Conservation (phyloP, 2,888 invertebrate genomes). For the Tanypteryx hageni region DNA sequence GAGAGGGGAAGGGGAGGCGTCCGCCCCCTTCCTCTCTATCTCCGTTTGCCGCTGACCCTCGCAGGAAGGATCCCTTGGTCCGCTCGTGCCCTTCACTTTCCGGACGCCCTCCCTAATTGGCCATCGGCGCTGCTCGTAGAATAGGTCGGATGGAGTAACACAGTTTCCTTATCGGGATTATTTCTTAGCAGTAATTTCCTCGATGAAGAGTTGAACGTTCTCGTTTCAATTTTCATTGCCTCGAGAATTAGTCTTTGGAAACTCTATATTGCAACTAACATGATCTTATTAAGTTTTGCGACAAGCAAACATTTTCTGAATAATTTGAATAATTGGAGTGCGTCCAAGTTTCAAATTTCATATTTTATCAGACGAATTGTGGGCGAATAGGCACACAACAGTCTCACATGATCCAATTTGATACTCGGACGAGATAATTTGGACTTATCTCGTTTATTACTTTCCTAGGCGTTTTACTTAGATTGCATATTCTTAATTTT, state of each 20-base stretch:
- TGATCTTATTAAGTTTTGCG: too few species aligned
- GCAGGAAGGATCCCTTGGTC: not conserved
- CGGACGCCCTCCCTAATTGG: not conserved
- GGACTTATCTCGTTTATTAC: too few species aligned
- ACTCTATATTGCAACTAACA: not conserved
- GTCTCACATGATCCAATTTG: too few species aligned
- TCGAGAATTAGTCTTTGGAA: not conserved
- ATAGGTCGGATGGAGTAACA: conserved; percentile 26
- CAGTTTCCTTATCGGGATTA: conserved; percentile 29
- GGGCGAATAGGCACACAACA: too few species aligned
- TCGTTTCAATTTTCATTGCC: not conserved
- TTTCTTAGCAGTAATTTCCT: not conserved
- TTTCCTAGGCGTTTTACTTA: too few species aligned
- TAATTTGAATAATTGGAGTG: too few species aligned
- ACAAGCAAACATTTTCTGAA: too few species aligned
- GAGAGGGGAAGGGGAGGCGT: too few species aligned
- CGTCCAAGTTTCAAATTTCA: too few species aligned
- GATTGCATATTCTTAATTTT: too few species aligned
- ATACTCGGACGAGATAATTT: too few species aligned
- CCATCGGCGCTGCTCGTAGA: conserved; percentile 25
- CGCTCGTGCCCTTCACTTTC: conserved; percentile 13
- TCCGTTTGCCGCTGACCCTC: not conserved
- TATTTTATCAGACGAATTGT: too few species aligned
- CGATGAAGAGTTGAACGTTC: not conserved
- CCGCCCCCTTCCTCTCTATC: not conserved